Evolutionary conservation across 2,888 invertebrate species (phyloP).

Genomic region (Apotomis betuletana): DNA sequence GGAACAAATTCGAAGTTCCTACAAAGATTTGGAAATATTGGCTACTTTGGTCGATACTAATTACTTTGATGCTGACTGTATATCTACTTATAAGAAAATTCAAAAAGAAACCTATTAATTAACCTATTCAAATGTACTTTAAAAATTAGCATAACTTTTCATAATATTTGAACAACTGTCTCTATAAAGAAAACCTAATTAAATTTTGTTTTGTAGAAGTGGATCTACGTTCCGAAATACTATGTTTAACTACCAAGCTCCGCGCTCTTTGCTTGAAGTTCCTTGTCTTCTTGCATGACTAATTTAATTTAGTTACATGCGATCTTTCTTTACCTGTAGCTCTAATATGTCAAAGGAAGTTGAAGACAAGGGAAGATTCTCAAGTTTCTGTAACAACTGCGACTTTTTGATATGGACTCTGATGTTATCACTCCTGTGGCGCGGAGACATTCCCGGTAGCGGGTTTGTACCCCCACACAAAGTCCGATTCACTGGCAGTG

Average conservation of each 20-base stretch:
- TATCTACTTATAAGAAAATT: neutral
- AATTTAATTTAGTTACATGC: slow-evolving; percentile 28
- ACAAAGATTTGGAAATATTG: too few relatives aligned
- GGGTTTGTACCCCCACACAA: too few relatives aligned
- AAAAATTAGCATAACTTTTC: slow-evolving; percentile 23
- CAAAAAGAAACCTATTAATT: too few relatives aligned
- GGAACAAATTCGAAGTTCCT: too few relatives aligned
- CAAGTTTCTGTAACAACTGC: neutral
- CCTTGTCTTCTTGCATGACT: slow-evolving; percentile 32
- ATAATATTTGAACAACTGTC: slow-evolving; percentile 14
- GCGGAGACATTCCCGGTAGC: too few relatives aligned
- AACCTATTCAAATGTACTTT: neutral
- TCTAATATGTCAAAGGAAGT: slow-evolving; percentile 13
- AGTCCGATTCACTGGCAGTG: too few relatives aligned
- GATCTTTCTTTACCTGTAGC: slow-evolving; percentile 10
- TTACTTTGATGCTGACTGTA: too few relatives aligned
- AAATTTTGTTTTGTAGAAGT: slow-evolving; percentile 35
- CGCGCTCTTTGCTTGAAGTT: slow-evolving; percentile 32
- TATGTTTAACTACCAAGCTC: slow-evolving; percentile 29
- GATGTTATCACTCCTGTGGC: too few relatives aligned
- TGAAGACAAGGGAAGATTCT: neutral
- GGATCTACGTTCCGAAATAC: neutral
- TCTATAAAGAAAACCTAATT: slow-evolving; percentile 32
- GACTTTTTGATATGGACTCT: too few relatives aligned
- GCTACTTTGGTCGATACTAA: too few relatives aligned